Conservation (phyloP, 2,797 vertebrate species). For the Arrhamphus sclerolepis region DNA sequence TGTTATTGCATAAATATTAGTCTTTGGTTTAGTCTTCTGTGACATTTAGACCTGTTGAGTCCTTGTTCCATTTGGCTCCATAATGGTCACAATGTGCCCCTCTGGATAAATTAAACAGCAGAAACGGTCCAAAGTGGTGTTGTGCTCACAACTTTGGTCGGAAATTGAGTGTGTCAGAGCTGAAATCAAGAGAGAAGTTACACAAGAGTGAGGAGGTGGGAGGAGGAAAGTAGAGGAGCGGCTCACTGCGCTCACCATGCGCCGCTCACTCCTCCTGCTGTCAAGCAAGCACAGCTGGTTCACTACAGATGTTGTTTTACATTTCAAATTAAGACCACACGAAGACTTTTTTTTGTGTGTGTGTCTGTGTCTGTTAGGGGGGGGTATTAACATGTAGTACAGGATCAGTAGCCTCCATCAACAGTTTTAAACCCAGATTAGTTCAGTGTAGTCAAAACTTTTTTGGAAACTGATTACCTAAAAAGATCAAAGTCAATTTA, state of each 20-base stretch:
- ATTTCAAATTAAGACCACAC: conserved; percentile 33
- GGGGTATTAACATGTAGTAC: too few species aligned
- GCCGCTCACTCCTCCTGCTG: conserved; percentile 33
- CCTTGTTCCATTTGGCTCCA: too few species aligned
- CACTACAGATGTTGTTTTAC: not conserved
- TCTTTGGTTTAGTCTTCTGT: not conserved
- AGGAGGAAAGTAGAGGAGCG: conserved; percentile 34
- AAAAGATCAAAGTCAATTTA: too few species aligned
- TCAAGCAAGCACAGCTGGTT: not conserved
- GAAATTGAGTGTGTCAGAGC: conserved; percentile 10
- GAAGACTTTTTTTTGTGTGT: too few species aligned
- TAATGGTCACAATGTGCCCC: too few species aligned
- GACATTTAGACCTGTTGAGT: not conserved
- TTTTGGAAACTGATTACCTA: too few species aligned
- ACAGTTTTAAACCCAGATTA: too few species aligned
- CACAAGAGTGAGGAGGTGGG: conserved; percentile 57
- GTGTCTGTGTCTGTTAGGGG: too few species aligned
- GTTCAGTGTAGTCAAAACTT: too few species aligned
- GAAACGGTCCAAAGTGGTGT: not conserved
- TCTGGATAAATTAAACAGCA: too few species aligned
- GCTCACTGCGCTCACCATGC: not conserved
- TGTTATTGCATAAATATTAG: too few species aligned
- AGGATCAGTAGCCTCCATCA: too few species aligned
- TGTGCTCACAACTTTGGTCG: not conserved
- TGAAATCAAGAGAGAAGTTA: conserved; percentile 47